Evolutionary conservation across 2,888 invertebrate species (phyloP).

Genomic region (Trypoxylon attenuatum): DNA sequence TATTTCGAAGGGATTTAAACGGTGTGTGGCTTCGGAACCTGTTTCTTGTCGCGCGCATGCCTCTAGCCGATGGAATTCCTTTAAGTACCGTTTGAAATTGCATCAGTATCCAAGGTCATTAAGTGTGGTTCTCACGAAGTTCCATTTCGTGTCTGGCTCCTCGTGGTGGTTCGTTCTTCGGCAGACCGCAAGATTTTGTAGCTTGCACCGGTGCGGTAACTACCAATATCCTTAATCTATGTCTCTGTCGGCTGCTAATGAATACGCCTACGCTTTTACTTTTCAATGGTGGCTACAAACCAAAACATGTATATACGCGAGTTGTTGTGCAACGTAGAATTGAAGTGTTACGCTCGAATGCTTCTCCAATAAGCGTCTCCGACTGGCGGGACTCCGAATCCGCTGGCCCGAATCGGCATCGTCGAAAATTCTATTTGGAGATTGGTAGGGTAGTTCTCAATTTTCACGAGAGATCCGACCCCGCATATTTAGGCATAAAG

Average conservation of each 20-base stretch:
- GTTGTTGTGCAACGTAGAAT: constrained; percentile 18
- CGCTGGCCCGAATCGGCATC: background rate
- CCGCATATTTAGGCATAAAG: constrained; percentile 29
- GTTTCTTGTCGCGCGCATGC: constrained; percentile 38
- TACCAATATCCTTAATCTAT: too few relatives aligned
- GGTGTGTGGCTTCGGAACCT: constrained; percentile 45
- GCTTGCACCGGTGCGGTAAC: too few relatives aligned
- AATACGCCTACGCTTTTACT: constrained; percentile 27
- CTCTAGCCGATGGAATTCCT: constrained; percentile 52
- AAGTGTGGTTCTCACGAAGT: constrained; percentile 26
- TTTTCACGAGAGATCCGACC: background rate
- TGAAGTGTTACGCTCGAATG: constrained; percentile 8
- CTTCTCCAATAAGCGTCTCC: constrained; percentile 1
- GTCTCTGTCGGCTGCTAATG: constrained; percentile 19
- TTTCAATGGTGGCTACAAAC: constrained; percentile 12
- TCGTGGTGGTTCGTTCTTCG: background rate
- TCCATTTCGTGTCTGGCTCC: constrained; percentile 1
- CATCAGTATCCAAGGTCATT: constrained; percentile 57
- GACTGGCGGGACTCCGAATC: background rate
- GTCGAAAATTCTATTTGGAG: background rate
- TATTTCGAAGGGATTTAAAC: constrained; percentile 57
- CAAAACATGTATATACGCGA: constrained; percentile 14
- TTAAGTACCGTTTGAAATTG: constrained; percentile 57
- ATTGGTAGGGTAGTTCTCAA: background rate
- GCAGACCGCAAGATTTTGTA: too few relatives aligned